Evolutionary conservation across 1,140 invertebrate genomes (phyloP).

Genomic region (Aphis craccivora): DNA sequence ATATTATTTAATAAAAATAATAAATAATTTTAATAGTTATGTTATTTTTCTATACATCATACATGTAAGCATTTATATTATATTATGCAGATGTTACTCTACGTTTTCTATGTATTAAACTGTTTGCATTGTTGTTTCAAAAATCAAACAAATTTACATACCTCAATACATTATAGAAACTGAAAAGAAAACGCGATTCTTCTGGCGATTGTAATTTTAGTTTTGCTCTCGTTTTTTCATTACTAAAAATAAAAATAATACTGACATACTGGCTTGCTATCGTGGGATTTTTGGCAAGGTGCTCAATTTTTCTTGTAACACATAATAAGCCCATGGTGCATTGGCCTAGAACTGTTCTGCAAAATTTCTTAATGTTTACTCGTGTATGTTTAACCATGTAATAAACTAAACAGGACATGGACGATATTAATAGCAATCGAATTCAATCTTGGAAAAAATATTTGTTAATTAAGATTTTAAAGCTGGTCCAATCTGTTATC

Average conservation of each 20-base stretch:
- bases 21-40: neutral
- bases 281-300: slow-evolving; percentile 40
- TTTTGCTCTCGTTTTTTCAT: slow-evolving; percentile 27
- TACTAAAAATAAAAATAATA: slow-evolving; percentile 45
- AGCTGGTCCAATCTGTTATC: neutral
- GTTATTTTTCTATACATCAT: neutral
- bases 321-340: neutral
- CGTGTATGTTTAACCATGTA: neutral
- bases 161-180: neutral
- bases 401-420: neutral
- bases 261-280: slow-evolving; percentile 27
- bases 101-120: neutral
- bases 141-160: neutral
- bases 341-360: slow-evolving; percentile 23
- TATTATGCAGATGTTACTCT: neutral
- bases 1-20: neutral
- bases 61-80: neutral
- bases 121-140: neutral
- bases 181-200: neutral
- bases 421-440: neutral
- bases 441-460: neutral
- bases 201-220: neutral
- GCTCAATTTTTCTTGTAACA: neutral
- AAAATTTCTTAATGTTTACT: slow-evolving; percentile 36
- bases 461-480: neutral